Evolutionary conservation across 2,888 invertebrate species (phyloP).

Genomic region (Blomia tropicalis): DNA sequence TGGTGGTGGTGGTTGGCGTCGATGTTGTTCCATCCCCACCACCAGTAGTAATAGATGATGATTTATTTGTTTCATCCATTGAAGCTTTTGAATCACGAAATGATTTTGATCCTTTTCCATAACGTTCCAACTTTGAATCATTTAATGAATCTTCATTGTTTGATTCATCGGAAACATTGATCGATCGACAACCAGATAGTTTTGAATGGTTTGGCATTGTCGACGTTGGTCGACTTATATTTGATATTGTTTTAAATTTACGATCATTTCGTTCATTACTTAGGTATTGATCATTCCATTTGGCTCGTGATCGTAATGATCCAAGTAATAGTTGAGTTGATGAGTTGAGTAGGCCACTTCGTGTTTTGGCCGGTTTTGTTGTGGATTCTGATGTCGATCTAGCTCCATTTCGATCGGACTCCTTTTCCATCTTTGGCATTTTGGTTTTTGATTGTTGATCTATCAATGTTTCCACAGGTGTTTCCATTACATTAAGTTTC

Average conservation of each 20-base stretch:
- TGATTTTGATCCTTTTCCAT: neutral
- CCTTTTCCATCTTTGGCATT: no score
- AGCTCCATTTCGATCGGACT: no score
- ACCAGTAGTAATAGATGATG: neutral
- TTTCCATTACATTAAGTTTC: neutral
- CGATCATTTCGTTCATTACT: neutral
- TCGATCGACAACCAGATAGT: neutral
- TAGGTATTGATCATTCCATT: neutral
- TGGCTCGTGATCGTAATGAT: neutral
- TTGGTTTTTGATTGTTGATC: neutral
- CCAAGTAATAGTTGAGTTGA: constrained; percentile 5
- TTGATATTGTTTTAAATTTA: constrained; percentile 1
- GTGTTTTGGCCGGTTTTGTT: neutral
- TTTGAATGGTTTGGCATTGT: neutral
- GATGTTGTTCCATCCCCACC: no score
- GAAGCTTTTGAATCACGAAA: neutral
- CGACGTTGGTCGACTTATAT: neutral
- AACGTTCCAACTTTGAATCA: neutral
- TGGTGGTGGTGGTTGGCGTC: neutral
- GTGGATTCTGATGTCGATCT: no score
- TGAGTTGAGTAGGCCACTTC: neutral
- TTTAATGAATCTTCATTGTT: neutral
- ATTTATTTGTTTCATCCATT: neutral
- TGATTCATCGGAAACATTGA: neutral
- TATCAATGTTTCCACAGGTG: neutral